Evolutionary conservation across 1,140 invertebrate genomes (phyloP).

Genomic region (Globodera rostochiensis): DNA sequence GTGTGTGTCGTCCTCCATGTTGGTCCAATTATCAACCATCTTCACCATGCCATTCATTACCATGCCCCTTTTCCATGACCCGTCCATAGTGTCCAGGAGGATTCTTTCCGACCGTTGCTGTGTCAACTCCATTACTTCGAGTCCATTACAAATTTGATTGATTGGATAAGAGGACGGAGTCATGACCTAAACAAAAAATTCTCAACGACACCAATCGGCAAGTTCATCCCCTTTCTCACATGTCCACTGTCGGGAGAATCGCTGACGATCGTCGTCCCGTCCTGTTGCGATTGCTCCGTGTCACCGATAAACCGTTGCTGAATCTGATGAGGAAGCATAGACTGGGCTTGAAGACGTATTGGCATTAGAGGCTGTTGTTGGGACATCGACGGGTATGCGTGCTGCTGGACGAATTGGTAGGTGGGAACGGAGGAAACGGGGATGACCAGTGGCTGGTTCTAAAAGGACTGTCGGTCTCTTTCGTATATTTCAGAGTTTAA

Average conservation of each 20-base stretch:
- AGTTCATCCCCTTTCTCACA: neutral
- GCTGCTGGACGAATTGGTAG: slow-evolving; percentile 11
- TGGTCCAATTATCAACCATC: neutral
- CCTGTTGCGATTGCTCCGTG: neutral
- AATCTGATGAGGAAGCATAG: neutral
- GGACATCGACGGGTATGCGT: neutral
- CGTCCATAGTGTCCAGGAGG: neutral
- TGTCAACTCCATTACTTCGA: neutral
- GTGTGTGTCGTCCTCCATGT: neutral
- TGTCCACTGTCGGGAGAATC: slow-evolving; percentile 12
- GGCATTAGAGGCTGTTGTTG: neutral
- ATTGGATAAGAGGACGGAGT: slow-evolving; percentile 4
- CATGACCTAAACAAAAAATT: neutral
- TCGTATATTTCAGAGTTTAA: neutral
- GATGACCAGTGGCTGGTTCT: slow-evolving; percentile 1
- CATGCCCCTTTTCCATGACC: neutral
- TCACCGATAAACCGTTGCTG: neutral
- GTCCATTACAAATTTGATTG: neutral
- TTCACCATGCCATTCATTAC: neutral
- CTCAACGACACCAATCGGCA: neutral
- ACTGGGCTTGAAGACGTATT: neutral
- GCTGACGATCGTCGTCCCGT: neutral
- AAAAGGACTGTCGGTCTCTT: neutral
- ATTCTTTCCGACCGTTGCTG: neutral
- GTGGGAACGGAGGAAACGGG: slow-evolving; percentile 6